Evolutionary conservation across 2,888 invertebrate genomes (phyloP).

Genomic region (Drosophila ezoana): DNA sequence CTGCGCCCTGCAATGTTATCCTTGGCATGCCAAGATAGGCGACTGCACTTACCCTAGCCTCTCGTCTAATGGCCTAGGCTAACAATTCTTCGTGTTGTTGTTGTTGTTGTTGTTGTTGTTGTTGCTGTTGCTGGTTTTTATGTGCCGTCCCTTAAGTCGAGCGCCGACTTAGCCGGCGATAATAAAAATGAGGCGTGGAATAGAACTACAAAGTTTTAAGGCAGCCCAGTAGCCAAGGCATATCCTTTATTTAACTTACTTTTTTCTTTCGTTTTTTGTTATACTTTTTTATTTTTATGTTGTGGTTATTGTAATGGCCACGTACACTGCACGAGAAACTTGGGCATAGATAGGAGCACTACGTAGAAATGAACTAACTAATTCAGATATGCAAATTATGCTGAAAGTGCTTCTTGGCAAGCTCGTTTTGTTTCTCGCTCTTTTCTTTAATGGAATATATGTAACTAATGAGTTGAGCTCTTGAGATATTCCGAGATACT

Average conservation of each 20-base stretch:
- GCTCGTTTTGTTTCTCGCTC: not conserved
- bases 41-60: conserved; percentile 63
- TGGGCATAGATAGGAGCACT: conserved; percentile 24
- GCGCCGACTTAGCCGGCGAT: conserved; percentile 62
- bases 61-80: conserved; percentile 72
- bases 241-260: conserved; percentile 56
- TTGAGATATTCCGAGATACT: not conserved
- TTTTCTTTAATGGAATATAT: conserved; percentile 12
- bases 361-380: conserved; percentile 17
- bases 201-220: conserved; percentile 70
- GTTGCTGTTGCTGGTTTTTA: conserved; percentile 50
- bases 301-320: conserved; percentile 78
- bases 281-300: conserved; percentile 58
- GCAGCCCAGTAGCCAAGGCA: conserved; percentile 59
- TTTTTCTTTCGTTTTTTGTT: not conserved
- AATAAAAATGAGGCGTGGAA: conserved; percentile 73
- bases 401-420: conserved; percentile 26
- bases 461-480: conserved; percentile 38
- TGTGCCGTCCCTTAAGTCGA: conserved; percentile 69
- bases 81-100: conserved; percentile 50
- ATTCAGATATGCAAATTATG: conserved; percentile 66
- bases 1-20: conserved; percentile 44
- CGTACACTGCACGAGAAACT: conserved; percentile 60
- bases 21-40: conserved; percentile 64
- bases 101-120: conserved; percentile 8